A percentile compares a stretch with the other conserved stretches of the same genome.
These are phyloP conservation scores for Dendroctonus valens DNA, from an alignment of 1,140 invertebrate species.

Conservation along the genomic window DNA sequence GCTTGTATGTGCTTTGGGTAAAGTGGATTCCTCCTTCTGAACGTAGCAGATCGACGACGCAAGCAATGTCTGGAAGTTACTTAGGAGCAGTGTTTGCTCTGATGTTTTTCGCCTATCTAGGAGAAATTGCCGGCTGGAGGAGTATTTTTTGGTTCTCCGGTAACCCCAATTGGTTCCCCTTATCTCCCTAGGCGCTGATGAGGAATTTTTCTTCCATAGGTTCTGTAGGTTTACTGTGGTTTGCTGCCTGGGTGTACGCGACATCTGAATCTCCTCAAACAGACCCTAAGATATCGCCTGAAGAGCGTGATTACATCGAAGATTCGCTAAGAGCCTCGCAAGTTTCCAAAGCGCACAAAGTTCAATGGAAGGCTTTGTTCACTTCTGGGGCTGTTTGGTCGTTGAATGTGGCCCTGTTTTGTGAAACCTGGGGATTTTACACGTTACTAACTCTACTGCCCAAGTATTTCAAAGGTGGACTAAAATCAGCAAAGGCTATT, in stretches of 20 bases:
- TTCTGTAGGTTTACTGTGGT: slow-evolving; percentile 16
- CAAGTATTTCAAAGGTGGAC: slow-evolving; percentile 27
- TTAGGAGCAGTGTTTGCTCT: slow-evolving; percentile 23
- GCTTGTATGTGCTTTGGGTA: slow-evolving; percentile 23
- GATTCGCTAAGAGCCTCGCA: slow-evolving; percentile 14
- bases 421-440: slow-evolving; percentile 26
- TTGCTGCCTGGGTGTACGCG: slow-evolving; percentile 6
- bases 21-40: slow-evolving; percentile 29
- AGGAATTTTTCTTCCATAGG: slow-evolving; percentile 1
- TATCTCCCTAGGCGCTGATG: background rate
- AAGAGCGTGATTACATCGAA: slow-evolving; percentile 20
- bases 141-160: slow-evolving; percentile 32
- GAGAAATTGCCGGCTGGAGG: slow-evolving; percentile 21
- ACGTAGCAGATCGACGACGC: slow-evolving; percentile 12
- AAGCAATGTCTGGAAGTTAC: slow-evolving; percentile 24
- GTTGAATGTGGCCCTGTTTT: slow-evolving; percentile 15
- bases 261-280: slow-evolving; percentile 11
- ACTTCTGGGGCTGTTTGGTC: slow-evolving; percentile 21
- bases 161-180: background rate
- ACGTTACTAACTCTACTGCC: slow-evolving; percentile 21
- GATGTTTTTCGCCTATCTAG: slow-evolving; percentile 26
- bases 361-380: slow-evolving; percentile 9
- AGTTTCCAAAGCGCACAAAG: background rate
- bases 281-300: slow-evolving; percentile 6
- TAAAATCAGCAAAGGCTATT: background rate